Base-by-base conservation (phyloP, 2,888 invertebrate genomes). In the Litoditis marina region DNA sequence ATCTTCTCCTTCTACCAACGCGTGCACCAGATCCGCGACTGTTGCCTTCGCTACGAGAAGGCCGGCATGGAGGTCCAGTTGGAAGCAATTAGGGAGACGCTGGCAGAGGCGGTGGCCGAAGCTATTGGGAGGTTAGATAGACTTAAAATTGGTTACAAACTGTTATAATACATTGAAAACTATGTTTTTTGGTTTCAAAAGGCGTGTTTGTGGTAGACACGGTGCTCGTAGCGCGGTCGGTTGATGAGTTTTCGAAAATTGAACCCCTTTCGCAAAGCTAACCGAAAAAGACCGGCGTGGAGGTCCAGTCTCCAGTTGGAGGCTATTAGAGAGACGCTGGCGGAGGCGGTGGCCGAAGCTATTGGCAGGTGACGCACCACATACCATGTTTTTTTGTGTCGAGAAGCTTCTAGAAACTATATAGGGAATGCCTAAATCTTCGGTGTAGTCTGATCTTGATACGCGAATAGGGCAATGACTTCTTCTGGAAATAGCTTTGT, bases 41-140 rank as follows among this genome's bases (percentile, higher is more conserved):
- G 32, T 28, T 58, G 57, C 47, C n/a, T 59, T n/a, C 46, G 47
- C 32, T 63, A 59, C 34, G 63, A 63, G 31, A 58, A 59, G 25
- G 42, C 59, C 16, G 30, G 59, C 34, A 53, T 63, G 63, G 63
- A 63, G 8, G 36, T 34, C 8, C 19, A 53, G 19, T 32, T 63
- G 13, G 53, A 58, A 42, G 32, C 46, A n/a, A 55, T 68, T 19
- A 39, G 63, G 25, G 62, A 61, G 5, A 36, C 46, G 4, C 44
- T 68, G 28, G 65, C 68, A 1, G 56, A 65, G 36, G 56, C 55
- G 32, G 46, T 68, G 4, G 52, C 44, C 8, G 42, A 58, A 36
- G 58, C 62, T 32, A 28, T 67, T 7, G 30, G 47, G 22, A 46
- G 64, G 68, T 68, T 31, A 19, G 44, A 28, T 5, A n/a, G n/a